Evolutionary conservation across 2,113 vertebrate species (phyloP).

Genomic region (Micromys minutus): DNA sequence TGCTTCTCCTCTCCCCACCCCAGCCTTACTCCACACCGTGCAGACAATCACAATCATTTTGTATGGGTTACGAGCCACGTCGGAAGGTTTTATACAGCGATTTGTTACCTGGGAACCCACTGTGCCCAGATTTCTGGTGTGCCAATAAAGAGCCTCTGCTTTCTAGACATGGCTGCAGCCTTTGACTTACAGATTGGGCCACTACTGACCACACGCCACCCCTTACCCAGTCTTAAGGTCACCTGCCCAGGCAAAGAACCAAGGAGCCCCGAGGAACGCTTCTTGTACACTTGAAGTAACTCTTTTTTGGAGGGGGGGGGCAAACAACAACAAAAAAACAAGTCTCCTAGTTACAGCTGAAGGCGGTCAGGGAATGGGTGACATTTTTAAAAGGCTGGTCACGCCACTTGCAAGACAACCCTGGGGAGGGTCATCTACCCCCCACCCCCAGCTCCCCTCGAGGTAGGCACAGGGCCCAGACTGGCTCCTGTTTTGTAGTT

Average conservation of each 20-base stretch:
- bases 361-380: background rate
- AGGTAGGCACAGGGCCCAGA: conserved; percentile 3
- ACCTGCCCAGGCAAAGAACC: too few species aligned
- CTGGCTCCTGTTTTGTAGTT: background rate
- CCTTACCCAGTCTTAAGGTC: background rate
- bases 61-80: conserved; percentile 76
- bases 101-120: conserved; percentile 80
- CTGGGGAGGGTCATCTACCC: rapidly evolving
- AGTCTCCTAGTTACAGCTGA: background rate
- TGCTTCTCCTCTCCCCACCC: conserved; percentile 47
- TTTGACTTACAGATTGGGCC: background rate
- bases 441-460: background rate
- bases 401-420: rapidly evolving
- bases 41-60: conserved; percentile 90
- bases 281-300: background rate
- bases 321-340: background rate
- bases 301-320: too few species aligned
- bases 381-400: background rate
- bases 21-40: conserved; percentile 74
- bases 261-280: background rate
- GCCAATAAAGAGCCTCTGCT: conserved; percentile 85
- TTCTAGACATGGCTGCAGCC: conserved; percentile 66
- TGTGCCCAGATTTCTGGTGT: conserved; percentile 71
- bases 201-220: background rate
- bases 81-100: conserved; percentile 82